Percentiles rank a stretch among this genome's conserved stretches.
Evolutionary conservation across 2,797 vertebrate species (phyloP).

Genomic region (Pristis pectinata): DNA sequence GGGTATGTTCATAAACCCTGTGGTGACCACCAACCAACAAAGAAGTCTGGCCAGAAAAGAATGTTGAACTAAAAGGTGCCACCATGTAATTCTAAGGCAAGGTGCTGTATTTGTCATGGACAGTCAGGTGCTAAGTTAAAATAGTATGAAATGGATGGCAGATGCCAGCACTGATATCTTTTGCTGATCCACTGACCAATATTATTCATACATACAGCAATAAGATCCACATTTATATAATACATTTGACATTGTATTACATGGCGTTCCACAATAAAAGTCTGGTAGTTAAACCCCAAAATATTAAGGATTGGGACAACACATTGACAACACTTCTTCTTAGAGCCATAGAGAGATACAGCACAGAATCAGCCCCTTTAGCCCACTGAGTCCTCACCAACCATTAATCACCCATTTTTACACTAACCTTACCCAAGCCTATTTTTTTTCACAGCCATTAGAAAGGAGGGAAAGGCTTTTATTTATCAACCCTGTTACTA

Average conservation of each 20-base stretch:
- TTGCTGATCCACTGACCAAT: background rate
- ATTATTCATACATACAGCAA: background rate
- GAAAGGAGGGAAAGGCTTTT: background rate
- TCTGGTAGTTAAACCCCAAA: background rate
- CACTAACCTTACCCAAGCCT: no score
- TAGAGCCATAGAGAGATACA: no score
- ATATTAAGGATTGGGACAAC: background rate
- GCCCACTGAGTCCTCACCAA: no score
- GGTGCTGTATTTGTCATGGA: background rate
- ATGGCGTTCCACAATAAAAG: background rate
- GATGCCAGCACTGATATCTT: background rate
- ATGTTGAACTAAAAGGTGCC: background rate
- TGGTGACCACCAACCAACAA: background rate
- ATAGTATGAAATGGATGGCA: background rate
- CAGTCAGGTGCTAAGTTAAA: background rate
- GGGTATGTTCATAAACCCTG: background rate
- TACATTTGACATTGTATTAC: background rate
- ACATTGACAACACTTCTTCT: background rate
- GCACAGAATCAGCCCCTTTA: no score
- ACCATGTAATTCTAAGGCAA: background rate
- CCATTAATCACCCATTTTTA: no score
- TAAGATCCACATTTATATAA: background rate
- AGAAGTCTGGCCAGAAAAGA: background rate
- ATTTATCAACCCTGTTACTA: background rate
- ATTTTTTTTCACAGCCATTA: background rate